Evolutionary conservation across 2,797 vertebrate species (phyloP), one percentile per base, ranked within the genome.

Genomic region (Pantherophis alleghaniensis): DNA sequence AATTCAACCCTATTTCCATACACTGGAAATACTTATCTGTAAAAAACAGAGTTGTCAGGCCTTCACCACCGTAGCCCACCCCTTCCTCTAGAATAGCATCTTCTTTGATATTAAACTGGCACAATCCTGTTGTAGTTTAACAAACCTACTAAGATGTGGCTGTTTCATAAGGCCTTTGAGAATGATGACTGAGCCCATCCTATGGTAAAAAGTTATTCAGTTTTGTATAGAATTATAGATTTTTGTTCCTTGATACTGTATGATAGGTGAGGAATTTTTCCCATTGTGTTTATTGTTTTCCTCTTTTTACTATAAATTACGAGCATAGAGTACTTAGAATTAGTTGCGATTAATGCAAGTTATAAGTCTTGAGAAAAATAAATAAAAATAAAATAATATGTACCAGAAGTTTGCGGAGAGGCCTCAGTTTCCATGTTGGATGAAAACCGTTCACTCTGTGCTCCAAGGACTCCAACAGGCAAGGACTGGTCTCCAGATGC

Each of bases 391-490:
- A 66, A 9, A 42, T 51, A 94, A 42, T 79, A 2, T 61, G 90
- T 91, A 99, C 99, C 98, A 97, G 99, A 98, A 53, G 98, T 96
- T 95, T 99, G 99, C 0, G 99, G 99, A 2, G 99, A 99, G 93
- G 98, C 98, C 95, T 99, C 99, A 3, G 97, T 98, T 93, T 99
- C 99, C 96, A 99, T 96, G 87, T 98, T 98, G 6, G 98, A 97
- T 2, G 98, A 96, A 94, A 99, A 98, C 90, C 99, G 98, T 94
- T 99, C 99, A 0, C 97, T 98, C 74, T 99, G 98, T 91, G 98
- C 97, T 83, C 99, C 98, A 0, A 99, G 98, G 28, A 99, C 99
- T 28, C 99, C 99, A 86, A 99, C 98, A 2, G 99, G 99, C 94
- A 99, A 97, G 42, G 99, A 97, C 96, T 99, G 99, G 94, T 99